Conservation (phyloP, 2,113 vertebrate species). For the Turnix velox region DNA sequence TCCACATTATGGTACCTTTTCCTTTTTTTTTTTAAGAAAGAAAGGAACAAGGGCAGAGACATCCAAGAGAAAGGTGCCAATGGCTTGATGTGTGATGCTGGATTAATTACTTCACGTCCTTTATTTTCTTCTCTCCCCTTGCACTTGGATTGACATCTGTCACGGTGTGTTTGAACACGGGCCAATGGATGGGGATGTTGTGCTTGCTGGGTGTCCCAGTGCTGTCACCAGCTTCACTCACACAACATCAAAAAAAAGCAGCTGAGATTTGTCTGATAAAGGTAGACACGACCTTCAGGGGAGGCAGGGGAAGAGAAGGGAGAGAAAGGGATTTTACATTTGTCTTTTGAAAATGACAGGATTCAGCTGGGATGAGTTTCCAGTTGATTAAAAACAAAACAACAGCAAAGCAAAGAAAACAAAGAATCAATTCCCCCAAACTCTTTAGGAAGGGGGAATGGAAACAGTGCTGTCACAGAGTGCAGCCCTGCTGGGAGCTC, state of each 20-base stretch:
- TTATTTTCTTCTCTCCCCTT: not conserved
- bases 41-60: not conserved
- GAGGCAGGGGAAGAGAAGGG: not conserved
- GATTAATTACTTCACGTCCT: not conserved
- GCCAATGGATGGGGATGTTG: not conserved
- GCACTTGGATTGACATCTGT: not conserved
- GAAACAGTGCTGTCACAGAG: not conserved
- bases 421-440: not conserved
- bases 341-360: not conserved
- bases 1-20: rapidly evolving
- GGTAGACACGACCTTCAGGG: not conserved
- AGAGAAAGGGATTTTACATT: not conserved
- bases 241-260: not conserved
- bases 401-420: not conserved
- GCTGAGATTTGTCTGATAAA: not conserved
- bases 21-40: not conserved
- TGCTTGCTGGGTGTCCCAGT: not conserved
- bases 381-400: not conserved
- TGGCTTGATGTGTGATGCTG: not conserved
- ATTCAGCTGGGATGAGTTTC: not conserved
- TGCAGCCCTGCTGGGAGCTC: not conserved
- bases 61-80: not conserved
- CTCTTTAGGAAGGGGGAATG: not conserved
- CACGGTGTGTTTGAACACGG: not conserved
- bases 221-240: not conserved